Base-by-base conservation (phyloP, 1,140 invertebrate species). In the Drosophila elegans region DNA sequence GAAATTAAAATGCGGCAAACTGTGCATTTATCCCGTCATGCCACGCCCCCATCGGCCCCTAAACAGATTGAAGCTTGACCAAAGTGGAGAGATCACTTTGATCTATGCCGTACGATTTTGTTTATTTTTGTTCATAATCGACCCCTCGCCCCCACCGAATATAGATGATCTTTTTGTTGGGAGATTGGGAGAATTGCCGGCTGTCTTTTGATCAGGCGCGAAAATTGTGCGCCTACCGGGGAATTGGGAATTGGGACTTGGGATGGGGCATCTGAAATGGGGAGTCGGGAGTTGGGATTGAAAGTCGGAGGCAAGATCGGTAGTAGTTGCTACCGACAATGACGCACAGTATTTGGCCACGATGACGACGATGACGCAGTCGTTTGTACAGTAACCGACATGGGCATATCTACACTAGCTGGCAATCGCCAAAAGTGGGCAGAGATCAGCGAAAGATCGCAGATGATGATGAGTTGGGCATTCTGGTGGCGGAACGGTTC, bases 121-220 rank as follows among this genome's bases (percentile, higher is more conserved):
- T 89, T 89, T 89, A 89, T 89, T 89, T 89, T 89, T 89, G 66
- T 89, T 84, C 81, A 89, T 89, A 89, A 89, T 89, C 85, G 74
- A 79, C 59, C 74, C 75, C 34, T 27, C 71, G 32, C 42, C 63
- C 21, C 52, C 53, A 41, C 36, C 57, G 0, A 4, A 16, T n/a
- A 21, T 52, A 55, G 74, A 61, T 71, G 66, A 69, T 80, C 55
- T 64, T 44, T 34, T 44, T n/a, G 12, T 25, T 16, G 34, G 34
- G 45, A 11, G 27, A 36, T 16, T 4, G 27, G 38, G 3, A 11
- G 38, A 41, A 55, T 32, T 46, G 69, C 64, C 67, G 79, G 71
- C 79, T 69, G 60, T 51, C 83, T 88, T 88, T 88, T 88, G 83
- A 88, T 83, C 75, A 79, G 84, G 84, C 84, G 84, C 84, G 78